Base-by-base conservation (phyloP, 2,113 vertebrate genomes). In the Edolisoma coerulescens region DNA sequence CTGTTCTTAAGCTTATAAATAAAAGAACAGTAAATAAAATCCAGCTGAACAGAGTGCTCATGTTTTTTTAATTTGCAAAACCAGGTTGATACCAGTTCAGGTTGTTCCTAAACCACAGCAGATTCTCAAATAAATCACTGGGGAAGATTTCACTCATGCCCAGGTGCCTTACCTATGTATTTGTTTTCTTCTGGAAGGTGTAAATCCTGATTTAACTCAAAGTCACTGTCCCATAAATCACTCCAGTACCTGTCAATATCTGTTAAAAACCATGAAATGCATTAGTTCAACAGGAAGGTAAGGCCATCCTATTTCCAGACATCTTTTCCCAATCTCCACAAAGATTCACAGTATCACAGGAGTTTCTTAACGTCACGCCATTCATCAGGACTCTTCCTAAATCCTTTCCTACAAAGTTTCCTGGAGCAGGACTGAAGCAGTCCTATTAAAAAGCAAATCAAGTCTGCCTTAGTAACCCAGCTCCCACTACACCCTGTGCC, bases 171-270 rank as follows among this genome's bases (percentile, higher is more conserved):
- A 99, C 99, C 99, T 92, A 99, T 99, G 79, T 99, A 99, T 95
- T 98, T 99, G 96, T 99, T 99, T 97, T 99, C 98, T 87, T 98
- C 98, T 61, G 99, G 99, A 88, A 99, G 98, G 94, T 99, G 98
- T 93, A 99, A 98, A 70, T 99, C 98, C 53, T 89, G 60, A 97
- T 98, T 99, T 94, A 98, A 98, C 77, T 98, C 96, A 54, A 99
- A 98, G 97, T 99, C 97, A 93, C 96, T 97, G 39, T 97, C 97
- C 99, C 99, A 99, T 4, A 97, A 96, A 90, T 98, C 97, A 91
- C 97, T 97, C 99, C 99, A 99, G 92, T 98, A 97, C 76, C 96
- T 96, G 93, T 98, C 97, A 86, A 99, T 96, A 97, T 99, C 99
- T 99, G 90, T 94, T 26, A 73, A 78, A 96, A 96, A 75, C 17